These are phyloP conservation scores for Chascanopsetta lugubris DNA, from an alignment of 2,113 vertebrate species.

Conservation along the genomic window DNA sequence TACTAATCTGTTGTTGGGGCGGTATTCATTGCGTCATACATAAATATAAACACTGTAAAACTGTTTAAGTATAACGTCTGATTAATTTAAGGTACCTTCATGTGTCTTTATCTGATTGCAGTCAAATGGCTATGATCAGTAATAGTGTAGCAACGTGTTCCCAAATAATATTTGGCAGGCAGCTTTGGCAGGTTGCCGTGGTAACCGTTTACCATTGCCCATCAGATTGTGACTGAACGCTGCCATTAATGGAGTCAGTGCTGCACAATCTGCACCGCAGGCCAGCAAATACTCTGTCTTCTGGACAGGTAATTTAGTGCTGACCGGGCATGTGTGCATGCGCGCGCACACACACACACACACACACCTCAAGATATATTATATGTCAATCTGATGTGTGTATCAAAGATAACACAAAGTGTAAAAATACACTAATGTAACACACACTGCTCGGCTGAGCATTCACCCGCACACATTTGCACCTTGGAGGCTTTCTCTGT, in stretches of 20 bases:
- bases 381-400: constrained; percentile 11
- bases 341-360: constrained; percentile 5
- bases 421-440: not conserved
- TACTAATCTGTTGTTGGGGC: not conserved
- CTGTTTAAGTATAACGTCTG: not conserved
- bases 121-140: constrained; percentile 17
- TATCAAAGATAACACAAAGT: not conserved
- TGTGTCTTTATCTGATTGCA: constrained; percentile 7
- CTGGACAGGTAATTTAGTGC: constrained; percentile 67
- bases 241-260: constrained; percentile 55
- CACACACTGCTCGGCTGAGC: too few relatives aligned
- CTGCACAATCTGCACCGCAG: constrained; percentile 28
- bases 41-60: not conserved
- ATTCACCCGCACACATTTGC: constrained; percentile 9
- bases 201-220: constrained; percentile 45
- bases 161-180: constrained; percentile 44
- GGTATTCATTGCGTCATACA: too few relatives aligned
- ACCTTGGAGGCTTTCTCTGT: constrained; percentile 48
- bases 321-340: not conserved
- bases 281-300: constrained; percentile 55
- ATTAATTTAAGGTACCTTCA: not conserved
- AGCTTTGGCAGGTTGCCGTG: constrained; percentile 27
- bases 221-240: constrained; percentile 61
- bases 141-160: constrained; percentile 21
- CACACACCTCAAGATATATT: not conserved